Evolutionary conservation across 2,797 vertebrate species (phyloP).

Genomic region (Poeciliopsis infans): DNA sequence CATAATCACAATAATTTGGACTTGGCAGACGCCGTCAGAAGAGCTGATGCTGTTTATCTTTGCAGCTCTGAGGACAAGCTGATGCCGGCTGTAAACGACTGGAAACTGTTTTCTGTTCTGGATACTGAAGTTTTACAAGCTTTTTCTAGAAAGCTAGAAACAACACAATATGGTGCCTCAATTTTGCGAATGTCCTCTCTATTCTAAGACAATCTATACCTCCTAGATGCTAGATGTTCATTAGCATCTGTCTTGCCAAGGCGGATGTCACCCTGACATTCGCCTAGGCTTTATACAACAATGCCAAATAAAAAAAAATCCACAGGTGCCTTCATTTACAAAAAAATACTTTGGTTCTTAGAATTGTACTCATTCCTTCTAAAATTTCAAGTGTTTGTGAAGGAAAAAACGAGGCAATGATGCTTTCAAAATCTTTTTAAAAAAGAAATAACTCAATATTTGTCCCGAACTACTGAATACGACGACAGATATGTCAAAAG

Average conservation of each 20-base stretch:
- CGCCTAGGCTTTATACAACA: not conserved
- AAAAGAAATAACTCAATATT: not conserved
- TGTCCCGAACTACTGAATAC: not conserved
- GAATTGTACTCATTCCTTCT: not conserved
- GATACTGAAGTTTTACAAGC: not conserved
- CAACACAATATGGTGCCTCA: not conserved
- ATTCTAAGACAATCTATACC: not conserved
- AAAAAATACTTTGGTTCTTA: not conserved
- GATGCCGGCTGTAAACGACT: not conserved
- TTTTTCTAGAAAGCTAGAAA: not conserved
- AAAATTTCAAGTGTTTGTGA: not conserved
- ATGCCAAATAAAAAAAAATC: not conserved
- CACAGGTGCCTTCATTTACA: not conserved
- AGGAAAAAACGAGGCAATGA: not conserved
- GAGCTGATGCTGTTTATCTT: not conserved
- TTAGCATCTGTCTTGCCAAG: not conserved
- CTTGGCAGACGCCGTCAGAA: not conserved
- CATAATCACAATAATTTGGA: not conserved
- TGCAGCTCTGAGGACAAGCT: not conserved
- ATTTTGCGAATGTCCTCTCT: not conserved
- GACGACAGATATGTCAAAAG: not conserved
- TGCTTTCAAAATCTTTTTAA: not conserved
- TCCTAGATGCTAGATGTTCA: not conserved
- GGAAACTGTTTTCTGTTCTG: not conserved
- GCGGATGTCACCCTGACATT: not conserved